phyloP scores from a whole-genome alignment of 2,113 vertebrate genomes.

The Cettia cetti region DNA sequence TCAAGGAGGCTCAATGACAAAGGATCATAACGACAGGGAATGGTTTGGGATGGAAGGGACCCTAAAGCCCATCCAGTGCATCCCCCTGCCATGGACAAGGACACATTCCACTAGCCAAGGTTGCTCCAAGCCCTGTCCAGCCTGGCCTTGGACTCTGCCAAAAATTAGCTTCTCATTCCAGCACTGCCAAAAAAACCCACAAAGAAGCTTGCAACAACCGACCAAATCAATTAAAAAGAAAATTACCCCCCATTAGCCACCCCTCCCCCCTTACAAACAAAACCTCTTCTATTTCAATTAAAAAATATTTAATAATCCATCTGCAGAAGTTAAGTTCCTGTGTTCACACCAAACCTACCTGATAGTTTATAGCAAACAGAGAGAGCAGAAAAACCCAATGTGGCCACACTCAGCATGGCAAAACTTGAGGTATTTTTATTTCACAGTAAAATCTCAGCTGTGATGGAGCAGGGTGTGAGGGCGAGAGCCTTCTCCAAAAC shows the following conservation, averaged over 20 bases:
- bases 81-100: background rate
- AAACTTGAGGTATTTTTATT: background rate
- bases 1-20: background rate
- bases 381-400: background rate
- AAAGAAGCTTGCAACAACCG: background rate
- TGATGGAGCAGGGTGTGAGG: background rate
- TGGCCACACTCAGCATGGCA: accelerated
- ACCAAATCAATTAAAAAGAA: background rate
- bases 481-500: background rate
- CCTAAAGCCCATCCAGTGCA: background rate
- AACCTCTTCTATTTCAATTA: background rate
- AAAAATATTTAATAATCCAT: background rate
- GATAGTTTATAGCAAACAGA: background rate
- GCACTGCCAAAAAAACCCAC: background rate
- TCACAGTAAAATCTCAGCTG: background rate
- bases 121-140: background rate
- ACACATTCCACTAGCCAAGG: background rate
- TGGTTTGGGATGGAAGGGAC: background rate
- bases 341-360: background rate
- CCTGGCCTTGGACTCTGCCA: background rate
- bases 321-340: background rate
- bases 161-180: background rate
- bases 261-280: accelerated
- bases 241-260: too few relatives aligned
- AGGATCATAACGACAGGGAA: background rate